Conservation (phyloP, 2,888 invertebrate genomes). For the Leucoptera coffeella region DNA sequence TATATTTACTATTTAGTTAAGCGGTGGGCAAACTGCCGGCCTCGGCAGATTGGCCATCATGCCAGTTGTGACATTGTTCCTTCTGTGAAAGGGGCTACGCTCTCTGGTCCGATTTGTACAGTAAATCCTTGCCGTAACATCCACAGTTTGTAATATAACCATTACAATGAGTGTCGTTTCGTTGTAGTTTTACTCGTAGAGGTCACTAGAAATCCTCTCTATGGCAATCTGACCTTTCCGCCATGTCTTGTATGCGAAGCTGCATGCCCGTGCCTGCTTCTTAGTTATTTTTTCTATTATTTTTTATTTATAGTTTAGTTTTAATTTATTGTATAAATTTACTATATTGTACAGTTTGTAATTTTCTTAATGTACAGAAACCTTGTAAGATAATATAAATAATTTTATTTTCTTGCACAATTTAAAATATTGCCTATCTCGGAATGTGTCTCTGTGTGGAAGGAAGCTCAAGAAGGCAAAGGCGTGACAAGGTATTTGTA, state of each 20-base stretch:
- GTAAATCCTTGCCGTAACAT: conserved; percentile 43
- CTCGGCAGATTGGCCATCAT: conserved; percentile 46
- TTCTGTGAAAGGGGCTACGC: conserved; percentile 84
- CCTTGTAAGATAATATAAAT: conserved; percentile 46
- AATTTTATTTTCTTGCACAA: conserved; percentile 64
- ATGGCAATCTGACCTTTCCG: conserved; percentile 64
- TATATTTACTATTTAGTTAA: conserved; percentile 12
- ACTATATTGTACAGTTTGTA: conserved; percentile 25
- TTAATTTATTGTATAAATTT: conserved; percentile 47
- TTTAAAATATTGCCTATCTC: conserved; percentile 58
- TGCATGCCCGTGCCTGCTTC: conserved; percentile 70
- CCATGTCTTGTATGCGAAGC: conserved; percentile 58
- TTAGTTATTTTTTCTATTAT: conserved; percentile 53
- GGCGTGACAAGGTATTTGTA: conserved; percentile 20
- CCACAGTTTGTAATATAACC: conserved; percentile 53
- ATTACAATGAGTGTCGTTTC: conserved; percentile 67
- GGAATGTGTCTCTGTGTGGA: conserved; percentile 62
- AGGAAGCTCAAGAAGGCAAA: conserved; percentile 27
- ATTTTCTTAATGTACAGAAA: conserved; percentile 39
- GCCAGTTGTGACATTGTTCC: conserved; percentile 78
- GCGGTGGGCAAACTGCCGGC: conserved; percentile 41
- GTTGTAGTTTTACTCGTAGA: conserved; percentile 50
- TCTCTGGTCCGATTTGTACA: conserved; percentile 54
- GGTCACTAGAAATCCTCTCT: conserved; percentile 52
- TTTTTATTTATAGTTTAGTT: conserved; percentile 51